These are phyloP conservation scores for Anguilla obscura DNA, from an alignment of 2,797 vertebrate genomes.

Conservation along the genomic window DNA sequence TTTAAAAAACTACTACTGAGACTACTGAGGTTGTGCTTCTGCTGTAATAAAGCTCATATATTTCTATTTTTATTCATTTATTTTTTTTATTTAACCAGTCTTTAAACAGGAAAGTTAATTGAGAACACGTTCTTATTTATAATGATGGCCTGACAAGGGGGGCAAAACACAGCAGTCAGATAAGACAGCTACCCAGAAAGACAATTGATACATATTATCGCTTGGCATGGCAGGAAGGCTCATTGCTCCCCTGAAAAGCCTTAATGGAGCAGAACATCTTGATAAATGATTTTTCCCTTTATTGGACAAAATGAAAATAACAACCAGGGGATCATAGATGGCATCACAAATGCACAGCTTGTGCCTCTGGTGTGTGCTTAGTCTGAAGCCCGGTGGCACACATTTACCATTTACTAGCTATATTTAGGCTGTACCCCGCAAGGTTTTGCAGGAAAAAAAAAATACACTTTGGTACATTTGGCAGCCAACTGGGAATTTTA, in stretches of 20 bases:
- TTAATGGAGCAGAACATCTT: neutral
- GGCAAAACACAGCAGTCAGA: neutral
- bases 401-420: neutral
- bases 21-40: neutral
- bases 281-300: neutral
- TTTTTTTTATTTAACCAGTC: neutral
- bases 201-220: neutral
- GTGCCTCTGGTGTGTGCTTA: neutral
- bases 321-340: neutral
- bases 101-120: neutral
- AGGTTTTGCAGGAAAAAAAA: neutral
- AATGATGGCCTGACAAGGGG: neutral
- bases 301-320: neutral
- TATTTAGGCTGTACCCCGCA: neutral
- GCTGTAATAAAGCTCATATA: neutral
- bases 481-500: neutral
- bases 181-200: neutral
- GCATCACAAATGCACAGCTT: neutral
- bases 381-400: neutral
- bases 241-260: neutral
- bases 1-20: neutral
- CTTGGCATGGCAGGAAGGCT: neutral
- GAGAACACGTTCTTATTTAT: neutral
- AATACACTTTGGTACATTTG: neutral
- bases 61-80: neutral